These are phyloP conservation scores for Microtus richardsoni DNA, from an alignment of 2,113 vertebrate genomes.

Conservation along the genomic window DNA sequence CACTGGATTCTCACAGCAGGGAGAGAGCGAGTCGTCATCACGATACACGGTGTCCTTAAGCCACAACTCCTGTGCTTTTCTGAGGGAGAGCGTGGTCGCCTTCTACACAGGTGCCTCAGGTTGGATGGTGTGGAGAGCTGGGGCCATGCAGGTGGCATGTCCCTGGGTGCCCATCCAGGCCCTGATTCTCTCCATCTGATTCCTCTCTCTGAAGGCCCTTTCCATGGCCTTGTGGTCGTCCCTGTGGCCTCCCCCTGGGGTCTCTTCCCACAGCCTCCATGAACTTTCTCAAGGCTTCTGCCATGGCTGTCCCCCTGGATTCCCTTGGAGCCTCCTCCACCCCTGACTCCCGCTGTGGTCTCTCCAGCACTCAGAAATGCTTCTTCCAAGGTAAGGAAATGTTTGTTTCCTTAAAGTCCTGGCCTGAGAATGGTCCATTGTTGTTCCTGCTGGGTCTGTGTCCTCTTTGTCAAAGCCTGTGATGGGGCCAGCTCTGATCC, in stretches of 20 bases:
- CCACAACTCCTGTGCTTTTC: background rate
- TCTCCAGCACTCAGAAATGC: background rate
- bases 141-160: background rate
- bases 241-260: background rate
- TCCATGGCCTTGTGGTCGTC: background rate
- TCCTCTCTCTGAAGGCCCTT: too few species aligned
- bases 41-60: too few species aligned
- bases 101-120: background rate
- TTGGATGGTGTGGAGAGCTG: background rate
- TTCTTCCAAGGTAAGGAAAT: background rate
- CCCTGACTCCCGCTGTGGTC: background rate
- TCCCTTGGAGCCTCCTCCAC: background rate
- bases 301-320: too few species aligned
- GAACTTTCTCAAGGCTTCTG: background rate
- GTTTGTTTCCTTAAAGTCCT: too few species aligned
- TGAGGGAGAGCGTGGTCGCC: background rate
- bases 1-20: background rate
- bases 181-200: background rate
- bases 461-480: background rate
- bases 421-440: fast-evolving
- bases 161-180: too few species aligned
- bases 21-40: background rate
- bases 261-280: background rate
- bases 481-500: background rate
- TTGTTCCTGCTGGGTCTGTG: background rate